phyloP scores from a whole-genome alignment of 2,113 vertebrate genomes.

The Pelodiscus sinensis region DNA sequence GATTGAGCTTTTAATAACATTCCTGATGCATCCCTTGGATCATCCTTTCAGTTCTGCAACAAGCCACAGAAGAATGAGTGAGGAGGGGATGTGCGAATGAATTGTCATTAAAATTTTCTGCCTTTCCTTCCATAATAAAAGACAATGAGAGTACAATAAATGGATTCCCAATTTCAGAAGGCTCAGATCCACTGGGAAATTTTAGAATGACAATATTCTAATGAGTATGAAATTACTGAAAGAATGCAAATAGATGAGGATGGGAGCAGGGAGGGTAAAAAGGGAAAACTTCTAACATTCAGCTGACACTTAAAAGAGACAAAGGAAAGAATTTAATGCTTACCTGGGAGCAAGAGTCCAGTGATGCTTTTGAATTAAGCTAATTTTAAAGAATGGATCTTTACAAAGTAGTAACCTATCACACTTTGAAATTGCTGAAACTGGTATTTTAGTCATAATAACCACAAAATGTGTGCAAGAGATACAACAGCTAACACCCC shows the following conservation, averaged over 20 bases:
- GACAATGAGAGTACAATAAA: conserved; percentile 38
- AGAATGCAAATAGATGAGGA: conserved; percentile 48
- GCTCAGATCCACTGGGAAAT: conserved; percentile 34
- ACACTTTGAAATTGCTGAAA: background rate
- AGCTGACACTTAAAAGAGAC: background rate
- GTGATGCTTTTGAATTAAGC: background rate
- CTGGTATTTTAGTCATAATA: background rate
- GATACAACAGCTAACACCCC: background rate
- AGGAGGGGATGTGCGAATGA: background rate
- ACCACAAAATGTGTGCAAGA: background rate
- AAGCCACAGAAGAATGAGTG: background rate
- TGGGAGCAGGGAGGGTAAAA: conserved; percentile 2
- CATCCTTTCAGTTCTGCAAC: background rate
- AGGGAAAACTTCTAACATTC: background rate
- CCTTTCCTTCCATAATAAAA: conserved; percentile 29
- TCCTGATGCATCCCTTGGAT: background rate
- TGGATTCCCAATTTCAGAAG: conserved; percentile 17
- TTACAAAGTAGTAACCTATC: background rate
- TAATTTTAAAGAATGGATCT: background rate
- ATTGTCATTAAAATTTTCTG: background rate
- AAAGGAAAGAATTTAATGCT: background rate
- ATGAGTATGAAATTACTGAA: conserved; percentile 51
- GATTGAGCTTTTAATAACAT: background rate
- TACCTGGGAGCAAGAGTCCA: background rate
- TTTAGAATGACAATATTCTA: conserved; percentile 31